Evolutionary conservation across 2,113 vertebrate species (phyloP), one percentile per base, ranked within the genome.

Genomic region (Equus quagga): DNA sequence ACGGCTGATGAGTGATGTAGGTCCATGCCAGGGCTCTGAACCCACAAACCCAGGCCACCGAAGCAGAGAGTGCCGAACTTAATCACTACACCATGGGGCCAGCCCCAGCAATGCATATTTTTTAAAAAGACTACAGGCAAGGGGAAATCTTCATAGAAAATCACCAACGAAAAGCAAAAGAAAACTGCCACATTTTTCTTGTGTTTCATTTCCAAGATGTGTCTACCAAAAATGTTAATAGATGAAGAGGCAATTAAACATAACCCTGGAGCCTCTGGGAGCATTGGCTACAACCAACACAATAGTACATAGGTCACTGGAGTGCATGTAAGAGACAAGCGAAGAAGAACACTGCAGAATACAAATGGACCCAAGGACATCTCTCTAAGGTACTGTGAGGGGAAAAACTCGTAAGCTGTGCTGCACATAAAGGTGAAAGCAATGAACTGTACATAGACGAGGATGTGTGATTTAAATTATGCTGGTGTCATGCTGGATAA

Each of bases 221-320:
- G 36, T 89, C 79, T 41, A 81, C 10, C 80, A 96, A 87, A 94
- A 97, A 87, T 26, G 12, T 78, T 62, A 83, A 75, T 69, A 97
- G 54, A 23, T 92, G 41, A 94, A 91, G n/a, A 85, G 3, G 3
- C 8, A 97, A 65, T 41, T 54, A 70, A 91, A 26, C 4, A 91
- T 56, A 72, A 18, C 90, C 44, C 36, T 95, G 92, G 54, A 97
- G 51, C 3, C 56, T 12, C 1, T 94, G 51, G 2, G 18, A 41
- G 13, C 2, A 49, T 80, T 97, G 65, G 33, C 62, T 95, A 91
- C 26, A 93, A 70, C 19, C 65, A 67, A 33, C 2, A 73, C 80
- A 89, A 89, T 11, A 49, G 62, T 46, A 51, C 54, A 4, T 0
- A 31, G 78, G 76, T 14, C 72, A 78, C 2, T 62, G 70, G 36